These are phyloP conservation scores for Tinea semifulvella DNA, from an alignment of 2,888 invertebrate genomes.

Conservation along the genomic window DNA sequence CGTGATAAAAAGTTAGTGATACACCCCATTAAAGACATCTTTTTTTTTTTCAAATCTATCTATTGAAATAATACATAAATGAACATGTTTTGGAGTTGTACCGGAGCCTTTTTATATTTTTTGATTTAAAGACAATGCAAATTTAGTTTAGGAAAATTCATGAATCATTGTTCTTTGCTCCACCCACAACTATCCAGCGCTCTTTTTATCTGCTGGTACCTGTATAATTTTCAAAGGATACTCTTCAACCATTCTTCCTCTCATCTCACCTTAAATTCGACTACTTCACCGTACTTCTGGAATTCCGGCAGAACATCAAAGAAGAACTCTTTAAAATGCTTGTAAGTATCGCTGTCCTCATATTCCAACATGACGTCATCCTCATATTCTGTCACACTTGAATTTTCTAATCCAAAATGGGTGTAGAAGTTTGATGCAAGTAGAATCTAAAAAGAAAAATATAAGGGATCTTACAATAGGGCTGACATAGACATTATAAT, in stretches of 20 bases:
- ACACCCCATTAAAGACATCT: too few species aligned
- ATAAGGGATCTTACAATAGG: too few species aligned
- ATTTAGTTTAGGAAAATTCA: too few species aligned
- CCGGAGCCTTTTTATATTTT: too few species aligned
- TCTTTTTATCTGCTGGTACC: not conserved
- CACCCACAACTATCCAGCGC: not conserved
- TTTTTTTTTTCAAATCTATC: too few species aligned
- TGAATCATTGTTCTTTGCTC: not conserved
- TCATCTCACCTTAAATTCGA: constrained; percentile 69
- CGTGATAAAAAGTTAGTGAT: too few species aligned
- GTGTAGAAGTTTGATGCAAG: constrained; percentile 84
- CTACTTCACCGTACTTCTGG: constrained; percentile 73
- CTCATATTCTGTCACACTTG: constrained; percentile 78
- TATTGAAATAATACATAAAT: too few species aligned
- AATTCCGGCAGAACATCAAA: constrained; percentile 86
- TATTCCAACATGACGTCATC: constrained; percentile 81
- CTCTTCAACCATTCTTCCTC: constrained; percentile 16
- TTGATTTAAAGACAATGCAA: too few species aligned
- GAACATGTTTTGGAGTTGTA: too few species aligned
- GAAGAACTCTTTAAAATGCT: constrained; percentile 85
- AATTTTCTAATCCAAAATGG: constrained; percentile 82
- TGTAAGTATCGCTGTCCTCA: constrained; percentile 81
- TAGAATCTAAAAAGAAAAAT: constrained; percentile 51
- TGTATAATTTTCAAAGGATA: constrained; percentile 30
- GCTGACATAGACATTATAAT: too few species aligned